Evolutionary conservation across 2,888 invertebrate genomes (phyloP), one percentile per base, ranked within the genome.

Genomic region (Noctua janthe): DNA sequence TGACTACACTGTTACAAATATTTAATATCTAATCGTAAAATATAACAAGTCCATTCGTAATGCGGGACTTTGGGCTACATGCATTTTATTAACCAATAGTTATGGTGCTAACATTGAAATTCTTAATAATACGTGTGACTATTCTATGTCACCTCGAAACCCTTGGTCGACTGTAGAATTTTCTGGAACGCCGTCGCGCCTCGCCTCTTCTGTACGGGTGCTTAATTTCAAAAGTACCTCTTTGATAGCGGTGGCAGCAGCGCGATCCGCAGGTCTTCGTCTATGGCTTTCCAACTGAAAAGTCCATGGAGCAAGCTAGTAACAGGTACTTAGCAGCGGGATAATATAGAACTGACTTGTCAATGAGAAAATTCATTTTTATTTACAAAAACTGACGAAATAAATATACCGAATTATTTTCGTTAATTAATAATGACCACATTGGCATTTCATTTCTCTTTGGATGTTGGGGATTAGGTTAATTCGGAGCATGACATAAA

Each of bases 211-310:
- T 82, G 84, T 90, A 91, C 91, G 82, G 89, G 87, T 85, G 88
- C 92, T 94, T 94, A 95, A 96, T 94, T 94, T 95, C 94, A 96
- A 94, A 96, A 95, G 96, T 97, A 97, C 97, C 97, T 97, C 96
- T 88, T 94, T 94, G 93, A 91, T 87, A 89, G 90, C 83, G 90
- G 91, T 89, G 83, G 88, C 72, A 83, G 86, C 80, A 71, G 88
- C 81, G 54, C 74, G 66, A 72, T 78, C 82, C 82, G 85, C 77
- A 76, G 82, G 80, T 93, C 94, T 92, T 95, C 95, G 89, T 93
- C 91, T 92, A 91, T 82, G 90, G 91, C 90, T 92, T 94, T 92
- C 95, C 96, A 96, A 96, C 97, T 97, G 97, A 97, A 97, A 97
- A 97, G 97, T 95, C 97, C 97, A 97, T 95, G 93, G 93, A 94